These are phyloP conservation scores for Pseudoips prasinana DNA, from an alignment of 2,888 invertebrate species.

Conservation along the genomic window DNA sequence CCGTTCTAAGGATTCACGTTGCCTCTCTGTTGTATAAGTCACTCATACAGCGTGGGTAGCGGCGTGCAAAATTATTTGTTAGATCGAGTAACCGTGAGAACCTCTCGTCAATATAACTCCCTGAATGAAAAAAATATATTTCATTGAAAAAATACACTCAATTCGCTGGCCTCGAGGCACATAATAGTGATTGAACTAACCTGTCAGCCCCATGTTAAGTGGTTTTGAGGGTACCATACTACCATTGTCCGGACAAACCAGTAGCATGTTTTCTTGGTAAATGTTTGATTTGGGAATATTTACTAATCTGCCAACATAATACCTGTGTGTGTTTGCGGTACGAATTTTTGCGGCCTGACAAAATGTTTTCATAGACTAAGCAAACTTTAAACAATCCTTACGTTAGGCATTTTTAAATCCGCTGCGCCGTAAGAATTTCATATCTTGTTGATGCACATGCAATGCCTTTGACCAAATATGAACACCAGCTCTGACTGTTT, in stretches of 20 bases:
- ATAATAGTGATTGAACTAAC: conserved; percentile 80
- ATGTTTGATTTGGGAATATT: conserved; percentile 76
- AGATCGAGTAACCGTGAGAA: conserved; percentile 65
- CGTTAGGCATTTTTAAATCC: conserved; percentile 8
- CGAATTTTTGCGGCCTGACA: conserved; percentile 51
- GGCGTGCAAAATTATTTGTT: conserved; percentile 42
- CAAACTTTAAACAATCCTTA: conserved; percentile 40
- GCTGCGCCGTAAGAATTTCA: no score
- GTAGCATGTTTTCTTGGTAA: conserved; percentile 79
- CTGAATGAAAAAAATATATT: conserved; percentile 59
- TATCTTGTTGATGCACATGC: no score
- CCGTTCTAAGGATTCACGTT: conserved; percentile 18
- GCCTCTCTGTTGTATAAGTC: conserved; percentile 18
- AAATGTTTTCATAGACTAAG: conserved; percentile 53
- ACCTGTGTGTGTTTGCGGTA: conserved; percentile 53
- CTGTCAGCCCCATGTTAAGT: conserved; percentile 82
- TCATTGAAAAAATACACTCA: conserved; percentile 64
- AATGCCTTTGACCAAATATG: no score
- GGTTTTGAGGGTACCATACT: conserved; percentile 71
- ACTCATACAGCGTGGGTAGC: conserved; percentile 22
- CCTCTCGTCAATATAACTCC: conserved; percentile 52
- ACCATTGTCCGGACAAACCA: conserved; percentile 71
- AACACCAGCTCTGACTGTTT: no score
- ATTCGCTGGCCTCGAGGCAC: conserved; percentile 70
- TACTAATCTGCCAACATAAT: conserved; percentile 62